phyloP scores from a whole-genome alignment of 2,888 invertebrate species.

The Microctonus brassicae region DNA sequence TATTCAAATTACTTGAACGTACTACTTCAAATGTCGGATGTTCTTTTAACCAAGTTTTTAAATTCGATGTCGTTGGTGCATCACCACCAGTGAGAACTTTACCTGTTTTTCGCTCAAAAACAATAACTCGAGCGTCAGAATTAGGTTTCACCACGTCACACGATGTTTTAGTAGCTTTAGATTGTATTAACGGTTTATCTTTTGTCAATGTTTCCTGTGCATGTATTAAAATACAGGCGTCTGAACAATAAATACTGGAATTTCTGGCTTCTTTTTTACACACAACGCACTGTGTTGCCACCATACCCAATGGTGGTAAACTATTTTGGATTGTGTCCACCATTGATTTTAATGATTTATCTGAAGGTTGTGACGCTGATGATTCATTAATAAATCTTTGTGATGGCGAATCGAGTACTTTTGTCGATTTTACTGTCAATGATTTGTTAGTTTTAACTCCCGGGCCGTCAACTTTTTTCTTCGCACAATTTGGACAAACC shows the following conservation, averaged over 20 bases:
- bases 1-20: constrained; percentile 70
- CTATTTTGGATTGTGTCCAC: background rate
- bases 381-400: constrained; percentile 31
- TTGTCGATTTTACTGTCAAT: constrained; percentile 14
- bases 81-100: constrained; percentile 78
- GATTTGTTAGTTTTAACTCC: constrained; percentile 9
- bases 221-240: constrained; percentile 87
- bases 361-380: background rate
- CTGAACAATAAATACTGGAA: constrained; percentile 91
- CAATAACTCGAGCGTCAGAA: constrained; percentile 74
- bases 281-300: constrained; percentile 77
- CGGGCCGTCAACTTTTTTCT: constrained; percentile 69
- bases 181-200: constrained; percentile 57
- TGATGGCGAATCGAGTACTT: constrained; percentile 19
- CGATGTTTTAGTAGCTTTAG: constrained; percentile 54
- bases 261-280: constrained; percentile 83
- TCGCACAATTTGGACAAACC: constrained; percentile 88
- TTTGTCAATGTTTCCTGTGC: constrained; percentile 75
- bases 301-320: constrained; percentile 38
- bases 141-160: constrained; percentile 54
- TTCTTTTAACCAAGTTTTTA: constrained; percentile 86
- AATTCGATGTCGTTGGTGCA: constrained; percentile 85
- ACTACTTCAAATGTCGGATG: constrained; percentile 92
- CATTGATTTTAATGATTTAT: background rate
- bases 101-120: constrained; percentile 87